Evolutionary conservation across 2,888 invertebrate genomes (phyloP).

Genomic region (Chesias legatella): DNA sequence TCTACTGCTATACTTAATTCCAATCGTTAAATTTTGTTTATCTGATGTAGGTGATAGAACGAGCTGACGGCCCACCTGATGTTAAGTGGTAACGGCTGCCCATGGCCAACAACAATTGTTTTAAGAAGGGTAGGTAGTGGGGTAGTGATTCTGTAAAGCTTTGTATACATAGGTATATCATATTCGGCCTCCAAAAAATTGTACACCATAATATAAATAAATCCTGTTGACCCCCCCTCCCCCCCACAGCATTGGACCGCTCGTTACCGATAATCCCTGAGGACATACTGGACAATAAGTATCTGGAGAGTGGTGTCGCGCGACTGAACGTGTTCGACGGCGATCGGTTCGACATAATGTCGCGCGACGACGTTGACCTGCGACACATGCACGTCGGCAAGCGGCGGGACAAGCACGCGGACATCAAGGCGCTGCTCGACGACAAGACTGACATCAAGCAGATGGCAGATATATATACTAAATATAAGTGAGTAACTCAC

Average conservation of each 20-base stretch:
- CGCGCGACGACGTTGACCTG: conserved; percentile 77
- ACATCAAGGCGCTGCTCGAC: conserved; percentile 83
- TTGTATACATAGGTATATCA: too few species aligned
- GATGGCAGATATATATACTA: conserved; percentile 77
- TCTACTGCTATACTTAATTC: too few species aligned
- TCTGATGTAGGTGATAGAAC: too few species aligned
- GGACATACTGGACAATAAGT: conserved; percentile 78
- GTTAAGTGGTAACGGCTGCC: too few species aligned
- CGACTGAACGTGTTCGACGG: conserved; percentile 87
- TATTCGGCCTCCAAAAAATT: too few species aligned
- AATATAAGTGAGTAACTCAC: conserved; percentile 79
- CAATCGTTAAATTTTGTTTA: too few species aligned
- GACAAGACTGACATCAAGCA: conserved; percentile 83
- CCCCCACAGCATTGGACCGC: conserved; percentile 67
- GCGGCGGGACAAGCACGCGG: conserved; percentile 75
- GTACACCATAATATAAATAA: too few species aligned
- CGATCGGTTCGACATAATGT: conserved; percentile 89
- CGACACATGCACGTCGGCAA: conserved; percentile 76
- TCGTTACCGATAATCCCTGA: conserved; percentile 83
- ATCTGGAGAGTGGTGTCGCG: conserved; percentile 76
- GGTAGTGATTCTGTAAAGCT: too few species aligned
- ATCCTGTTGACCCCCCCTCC: too few species aligned
- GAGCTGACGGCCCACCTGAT: too few species aligned
- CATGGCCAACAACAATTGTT: too few species aligned
- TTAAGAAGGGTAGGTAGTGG: too few species aligned